Evolutionary conservation across 2,113 vertebrate species (phyloP).

Genomic region (Catharus minimus): DNA sequence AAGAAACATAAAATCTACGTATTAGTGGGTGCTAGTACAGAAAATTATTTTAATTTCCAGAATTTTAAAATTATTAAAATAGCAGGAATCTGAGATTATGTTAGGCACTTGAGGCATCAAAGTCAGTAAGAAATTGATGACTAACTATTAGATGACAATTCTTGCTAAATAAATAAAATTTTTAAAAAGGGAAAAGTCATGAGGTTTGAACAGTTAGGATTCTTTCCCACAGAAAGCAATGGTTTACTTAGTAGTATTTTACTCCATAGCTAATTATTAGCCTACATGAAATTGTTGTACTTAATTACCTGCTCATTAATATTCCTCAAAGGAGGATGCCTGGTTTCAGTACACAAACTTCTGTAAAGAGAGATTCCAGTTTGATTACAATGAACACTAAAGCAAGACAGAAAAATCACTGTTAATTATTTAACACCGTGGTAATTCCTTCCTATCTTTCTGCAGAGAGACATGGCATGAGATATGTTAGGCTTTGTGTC

Average conservation of each 20-base stretch:
- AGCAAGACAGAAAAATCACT: background rate
- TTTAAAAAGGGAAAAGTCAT: background rate
- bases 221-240: background rate
- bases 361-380: background rate
- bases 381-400: background rate
- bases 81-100: background rate
- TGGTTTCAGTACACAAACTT: conserved; percentile 23
- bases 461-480: background rate
- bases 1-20: background rate
- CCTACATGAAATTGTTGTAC: conserved; percentile 8
- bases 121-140: background rate
- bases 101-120: background rate
- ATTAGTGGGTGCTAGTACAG: background rate
- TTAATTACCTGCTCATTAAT: conserved; percentile 13
- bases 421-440: background rate
- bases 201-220: background rate
- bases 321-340: background rate
- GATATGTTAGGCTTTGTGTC: background rate
- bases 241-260: background rate
- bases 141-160: background rate
- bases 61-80: background rate
- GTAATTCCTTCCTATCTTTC: background rate
- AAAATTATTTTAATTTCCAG: background rate
- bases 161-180: background rate
- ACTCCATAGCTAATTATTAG: background rate